These are phyloP conservation scores for Okamejei kenojei DNA, from an alignment of 2,797 vertebrate genomes.

Conservation along the genomic window DNA sequence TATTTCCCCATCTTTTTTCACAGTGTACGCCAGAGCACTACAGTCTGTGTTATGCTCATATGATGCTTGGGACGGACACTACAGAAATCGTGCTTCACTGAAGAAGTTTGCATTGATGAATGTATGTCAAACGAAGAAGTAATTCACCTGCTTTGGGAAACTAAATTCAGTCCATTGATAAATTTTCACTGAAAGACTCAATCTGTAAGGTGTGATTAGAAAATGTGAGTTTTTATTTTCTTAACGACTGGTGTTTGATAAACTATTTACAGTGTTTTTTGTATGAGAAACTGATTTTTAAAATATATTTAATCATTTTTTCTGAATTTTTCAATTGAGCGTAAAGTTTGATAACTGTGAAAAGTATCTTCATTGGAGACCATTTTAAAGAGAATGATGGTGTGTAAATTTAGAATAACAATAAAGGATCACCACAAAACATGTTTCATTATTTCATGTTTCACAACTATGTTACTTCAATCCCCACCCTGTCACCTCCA, in stretches of 20 bases:
- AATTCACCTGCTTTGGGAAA: conserved; percentile 18
- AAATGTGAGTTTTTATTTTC: background rate
- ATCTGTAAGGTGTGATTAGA: background rate
- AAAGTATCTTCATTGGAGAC: background rate
- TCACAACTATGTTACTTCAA: background rate
- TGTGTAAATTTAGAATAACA: background rate
- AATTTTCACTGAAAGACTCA: background rate
- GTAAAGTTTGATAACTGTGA: background rate
- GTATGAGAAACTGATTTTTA: background rate
- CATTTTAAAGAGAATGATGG: background rate
- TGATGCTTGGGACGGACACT: conserved; percentile 48
- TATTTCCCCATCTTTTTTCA: conserved; percentile 33
- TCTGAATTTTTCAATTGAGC: background rate
- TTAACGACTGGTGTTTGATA: background rate
- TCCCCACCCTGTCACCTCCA: no score
- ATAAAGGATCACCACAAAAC: background rate
- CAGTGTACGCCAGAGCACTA: conserved; percentile 72
- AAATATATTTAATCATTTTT: background rate
- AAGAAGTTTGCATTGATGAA: conserved; percentile 50
- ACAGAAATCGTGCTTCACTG: conserved; percentile 42
- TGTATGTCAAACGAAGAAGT: conserved; percentile 44
- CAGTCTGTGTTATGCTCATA: conserved; percentile 66
- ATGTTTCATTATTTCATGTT: conserved; percentile 1
- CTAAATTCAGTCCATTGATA: background rate
- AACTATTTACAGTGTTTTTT: background rate